These are phyloP conservation scores for Cylindroiulus punctatus DNA, from an alignment of 2,888 invertebrate species.

Conservation along the genomic window DNA sequence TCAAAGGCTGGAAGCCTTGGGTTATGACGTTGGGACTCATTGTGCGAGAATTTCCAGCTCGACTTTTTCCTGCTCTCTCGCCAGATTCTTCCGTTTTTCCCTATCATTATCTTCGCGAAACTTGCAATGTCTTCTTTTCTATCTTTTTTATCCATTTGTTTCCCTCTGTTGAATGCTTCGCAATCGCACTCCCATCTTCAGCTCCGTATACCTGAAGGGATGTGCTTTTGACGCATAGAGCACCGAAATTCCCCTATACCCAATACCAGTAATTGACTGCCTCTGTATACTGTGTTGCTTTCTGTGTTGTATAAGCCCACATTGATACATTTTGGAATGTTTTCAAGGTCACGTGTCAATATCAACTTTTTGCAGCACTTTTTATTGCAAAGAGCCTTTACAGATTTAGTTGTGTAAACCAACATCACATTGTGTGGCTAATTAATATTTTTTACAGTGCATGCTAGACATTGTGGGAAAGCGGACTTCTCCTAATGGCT, in stretches of 20 bases:
- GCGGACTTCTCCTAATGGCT: too few species aligned
- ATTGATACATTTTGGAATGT: too few species aligned
- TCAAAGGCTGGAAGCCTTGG: conserved; percentile 21
- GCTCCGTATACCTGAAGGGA: not conserved
- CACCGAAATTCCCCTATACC: not conserved
- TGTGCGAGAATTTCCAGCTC: conserved; percentile 32
- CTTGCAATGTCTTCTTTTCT: conserved; percentile 9
- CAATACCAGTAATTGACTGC: not conserved
- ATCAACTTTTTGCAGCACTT: too few species aligned
- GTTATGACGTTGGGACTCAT: conserved; percentile 32
- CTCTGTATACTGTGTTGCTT: not conserved
- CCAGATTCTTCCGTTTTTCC: conserved; percentile 26
- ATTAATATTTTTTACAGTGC: too few species aligned
- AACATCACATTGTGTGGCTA: too few species aligned
- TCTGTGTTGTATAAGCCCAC: too few species aligned
- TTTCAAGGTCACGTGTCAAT: too few species aligned
- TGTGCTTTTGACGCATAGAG: not conserved
- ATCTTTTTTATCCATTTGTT: not conserved
- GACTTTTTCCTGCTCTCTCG: not conserved
- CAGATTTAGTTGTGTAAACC: too few species aligned
- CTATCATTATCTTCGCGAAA: conserved; percentile 21
- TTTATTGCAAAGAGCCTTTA: too few species aligned
- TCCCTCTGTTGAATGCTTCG: conserved; percentile 2
- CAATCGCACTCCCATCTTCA: conserved; percentile 4
- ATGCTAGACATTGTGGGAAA: too few species aligned